These are phyloP conservation scores for Trypoxylon attenuatum DNA, from an alignment of 2,888 invertebrate species.

Conservation along the genomic window DNA sequence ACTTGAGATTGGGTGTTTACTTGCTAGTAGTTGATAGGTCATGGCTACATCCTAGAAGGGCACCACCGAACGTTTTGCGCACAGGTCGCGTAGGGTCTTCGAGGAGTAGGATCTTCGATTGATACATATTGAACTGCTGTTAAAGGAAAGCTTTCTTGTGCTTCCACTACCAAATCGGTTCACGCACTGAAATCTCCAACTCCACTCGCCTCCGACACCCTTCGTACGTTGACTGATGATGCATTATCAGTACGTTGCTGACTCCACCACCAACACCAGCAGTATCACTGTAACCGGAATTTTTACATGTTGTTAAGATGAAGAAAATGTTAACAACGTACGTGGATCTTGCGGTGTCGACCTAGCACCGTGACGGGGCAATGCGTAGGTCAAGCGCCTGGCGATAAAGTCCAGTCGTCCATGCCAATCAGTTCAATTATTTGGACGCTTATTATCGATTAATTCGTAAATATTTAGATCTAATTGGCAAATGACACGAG, in stretches of 20 bases:
- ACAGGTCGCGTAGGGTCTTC: too few relatives aligned
- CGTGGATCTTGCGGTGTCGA: constrained; percentile 12
- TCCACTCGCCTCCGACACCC: constrained; percentile 20
- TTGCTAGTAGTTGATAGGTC: constrained; percentile 13
- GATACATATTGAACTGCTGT: not conserved
- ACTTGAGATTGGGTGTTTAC: not conserved
- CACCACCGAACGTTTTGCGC: constrained; percentile 3
- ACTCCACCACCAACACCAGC: not conserved
- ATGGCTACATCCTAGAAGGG: constrained; percentile 27
- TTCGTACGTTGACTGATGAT: constrained; percentile 41
- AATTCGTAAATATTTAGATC: constrained; percentile 13
- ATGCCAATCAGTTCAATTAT: constrained; percentile 26
- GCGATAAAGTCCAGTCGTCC: constrained; percentile 37
- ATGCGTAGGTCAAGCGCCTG: constrained; percentile 37
- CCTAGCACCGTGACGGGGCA: constrained; percentile 16
- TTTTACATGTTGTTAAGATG: constrained; percentile 14
- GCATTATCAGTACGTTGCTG: constrained; percentile 40
- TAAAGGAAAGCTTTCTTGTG: constrained; percentile 4
- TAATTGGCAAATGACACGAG: too few relatives aligned
- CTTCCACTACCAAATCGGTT: constrained; percentile 13
- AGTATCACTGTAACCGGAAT: not conserved
- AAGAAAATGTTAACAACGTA: constrained; percentile 40
- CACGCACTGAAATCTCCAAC: constrained; percentile 25
- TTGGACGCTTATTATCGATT: constrained; percentile 19
- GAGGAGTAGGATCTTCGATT: too few relatives aligned